Percentiles rank a stretch among this genome's conserved stretches.
Evolutionary conservation across 2,888 invertebrate genomes (phyloP).

Genomic region (Abscondita cerata): DNA sequence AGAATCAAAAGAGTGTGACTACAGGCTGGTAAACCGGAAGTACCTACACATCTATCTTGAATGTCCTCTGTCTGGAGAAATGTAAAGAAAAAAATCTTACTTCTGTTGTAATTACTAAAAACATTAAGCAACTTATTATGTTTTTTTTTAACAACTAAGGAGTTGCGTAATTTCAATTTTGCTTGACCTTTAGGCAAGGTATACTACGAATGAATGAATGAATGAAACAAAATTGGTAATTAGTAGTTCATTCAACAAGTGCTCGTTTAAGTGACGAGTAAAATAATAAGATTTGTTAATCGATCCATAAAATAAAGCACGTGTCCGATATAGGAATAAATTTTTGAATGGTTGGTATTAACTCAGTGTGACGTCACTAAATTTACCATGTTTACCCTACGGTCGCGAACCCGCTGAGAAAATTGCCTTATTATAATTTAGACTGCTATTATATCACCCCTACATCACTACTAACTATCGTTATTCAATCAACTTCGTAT

Average conservation of each 20-base stretch:
- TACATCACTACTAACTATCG: slow-evolving; percentile 33
- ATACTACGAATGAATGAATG: too few relatives aligned
- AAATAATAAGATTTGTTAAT: slow-evolving; percentile 12
- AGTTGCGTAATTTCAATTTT: slow-evolving; percentile 5
- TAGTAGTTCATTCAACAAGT: slow-evolving; percentile 12
- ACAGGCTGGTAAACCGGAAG: slow-evolving; percentile 51
- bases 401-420: slow-evolving; percentile 36
- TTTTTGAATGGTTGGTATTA: slow-evolving; percentile 32
- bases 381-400: slow-evolving; percentile 34
- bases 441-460: slow-evolving; percentile 34
- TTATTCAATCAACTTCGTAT: slow-evolving; percentile 35
- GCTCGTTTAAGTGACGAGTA: background rate
- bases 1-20: slow-evolving; percentile 52
- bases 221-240: too few relatives aligned
- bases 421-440: slow-evolving; percentile 39
- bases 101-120: slow-evolving; percentile 39
- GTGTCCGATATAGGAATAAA: slow-evolving; percentile 28
- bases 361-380: slow-evolving; percentile 33
- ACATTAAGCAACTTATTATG: slow-evolving; percentile 28
- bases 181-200: slow-evolving; percentile 4
- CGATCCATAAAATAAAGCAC: slow-evolving; percentile 25
- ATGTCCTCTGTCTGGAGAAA: slow-evolving; percentile 57
- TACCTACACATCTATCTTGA: slow-evolving; percentile 54
- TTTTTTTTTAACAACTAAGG: background rate
- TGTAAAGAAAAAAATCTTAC: slow-evolving; percentile 53